phyloP scores from a whole-genome alignment of 1,140 invertebrate species.

The Sarcophaga peregrina region DNA sequence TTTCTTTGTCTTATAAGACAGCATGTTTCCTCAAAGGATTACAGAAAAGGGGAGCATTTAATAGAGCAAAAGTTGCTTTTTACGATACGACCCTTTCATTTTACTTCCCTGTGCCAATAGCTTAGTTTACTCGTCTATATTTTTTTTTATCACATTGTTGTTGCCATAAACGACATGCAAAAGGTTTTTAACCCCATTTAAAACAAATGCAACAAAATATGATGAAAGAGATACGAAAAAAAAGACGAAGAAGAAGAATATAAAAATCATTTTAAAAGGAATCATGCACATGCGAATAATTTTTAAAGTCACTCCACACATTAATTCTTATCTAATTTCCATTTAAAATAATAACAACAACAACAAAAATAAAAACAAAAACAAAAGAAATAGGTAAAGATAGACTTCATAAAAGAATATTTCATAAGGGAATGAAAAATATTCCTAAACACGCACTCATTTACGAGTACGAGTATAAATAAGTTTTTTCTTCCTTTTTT shows the following conservation, averaged over 20 bases:
- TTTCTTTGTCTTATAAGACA: no score
- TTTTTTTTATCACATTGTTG: neutral
- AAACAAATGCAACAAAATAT: neutral
- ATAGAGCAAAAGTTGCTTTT: no score
- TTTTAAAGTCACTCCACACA: conserved; percentile 17
- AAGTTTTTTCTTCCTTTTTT: no score
- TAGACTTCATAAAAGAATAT: neutral
- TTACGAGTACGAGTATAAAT: no score
- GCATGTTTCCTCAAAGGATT: no score
- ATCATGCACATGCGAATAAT: neutral
- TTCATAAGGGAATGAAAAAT: neutral
- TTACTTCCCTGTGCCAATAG: no score
- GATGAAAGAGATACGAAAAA: neutral
- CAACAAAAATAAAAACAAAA: no score
- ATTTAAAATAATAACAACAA: neutral
- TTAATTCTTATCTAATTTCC: conserved; percentile 22
- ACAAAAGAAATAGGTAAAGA: no score
- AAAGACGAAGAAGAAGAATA: neutral
- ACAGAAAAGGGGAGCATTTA: no score
- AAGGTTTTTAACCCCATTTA: conserved; percentile 24
- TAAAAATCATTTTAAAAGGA: neutral
- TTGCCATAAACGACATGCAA: conserved; percentile 32
- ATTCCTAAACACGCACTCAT: neutral
- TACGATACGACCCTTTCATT: no score
- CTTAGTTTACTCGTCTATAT: no score